Conservation (phyloP, 1,140 invertebrate genomes). For the Dendroctonus valens region DNA sequence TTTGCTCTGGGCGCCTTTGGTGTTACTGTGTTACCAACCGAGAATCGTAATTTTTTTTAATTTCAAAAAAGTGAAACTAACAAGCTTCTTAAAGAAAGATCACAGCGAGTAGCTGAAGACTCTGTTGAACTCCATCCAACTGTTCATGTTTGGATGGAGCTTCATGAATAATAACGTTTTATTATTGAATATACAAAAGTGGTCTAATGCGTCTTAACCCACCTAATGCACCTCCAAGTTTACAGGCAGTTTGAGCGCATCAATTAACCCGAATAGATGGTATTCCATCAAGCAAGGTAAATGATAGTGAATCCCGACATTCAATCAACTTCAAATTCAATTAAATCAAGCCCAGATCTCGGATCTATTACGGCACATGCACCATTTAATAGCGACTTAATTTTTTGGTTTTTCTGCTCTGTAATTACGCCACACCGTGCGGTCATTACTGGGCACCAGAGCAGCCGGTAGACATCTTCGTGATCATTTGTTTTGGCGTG, state of each 20-base stretch:
- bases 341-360: constrained; percentile 7
- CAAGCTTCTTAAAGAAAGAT: too few species aligned
- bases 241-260: background rate
- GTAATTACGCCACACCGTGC: constrained; percentile 20
- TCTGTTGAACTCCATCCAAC: too few species aligned
- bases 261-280: constrained; percentile 20
- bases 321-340: constrained; percentile 24
- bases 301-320: constrained; percentile 1
- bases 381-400: constrained; percentile 27
- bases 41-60: too few species aligned
- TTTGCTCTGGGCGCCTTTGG: too few species aligned
- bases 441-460: constrained; percentile 12
- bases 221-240: too few species aligned
- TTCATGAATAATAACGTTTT: too few species aligned
- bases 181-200: too few species aligned
- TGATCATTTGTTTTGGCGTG: constrained; percentile 23
- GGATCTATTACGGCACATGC: constrained; percentile 20
- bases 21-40: too few species aligned
- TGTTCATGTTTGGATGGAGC: too few species aligned
- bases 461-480: constrained; percentile 21
- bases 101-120: too few species aligned
- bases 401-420: constrained; percentile 21
- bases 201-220: too few species aligned
- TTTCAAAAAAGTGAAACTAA: too few species aligned
- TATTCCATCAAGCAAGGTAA: constrained; percentile 4